Evolutionary conservation across 2,888 invertebrate species (phyloP), one percentile per base, ranked within the genome.

Genomic region (Noctua janthina): DNA sequence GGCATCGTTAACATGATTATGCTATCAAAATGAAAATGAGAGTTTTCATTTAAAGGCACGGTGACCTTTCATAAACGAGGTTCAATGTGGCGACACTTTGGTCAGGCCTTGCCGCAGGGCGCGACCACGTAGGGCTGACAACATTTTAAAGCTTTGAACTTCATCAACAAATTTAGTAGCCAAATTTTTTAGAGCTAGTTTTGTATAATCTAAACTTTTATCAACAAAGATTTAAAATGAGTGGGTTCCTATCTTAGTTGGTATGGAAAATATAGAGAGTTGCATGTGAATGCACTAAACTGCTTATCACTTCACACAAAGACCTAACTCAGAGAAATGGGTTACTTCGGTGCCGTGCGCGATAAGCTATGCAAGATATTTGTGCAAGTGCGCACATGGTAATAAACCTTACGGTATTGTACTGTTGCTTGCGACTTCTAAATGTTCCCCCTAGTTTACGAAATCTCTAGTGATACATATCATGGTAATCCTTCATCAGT

Each of bases 61-160:
- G 81, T 90, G 91, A 93, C 92, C 93, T 94, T 93, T 93, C 87
- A 88, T 87, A 89, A 92, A 90, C 89, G 88, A 88, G 90, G 87
- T 87, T 88, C 88, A 88, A 87, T 85, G 90, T 87, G 88, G 89
- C 89, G 86, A 90, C 84, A 91, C 91, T 92, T 93, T 92, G 91
- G 88, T 89, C 89, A 89, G 89, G 87, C 92, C 91, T 92, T 92
- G 92, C 92, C 91, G 89, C 89, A 86, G 91, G 91, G 90, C 88
- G 84, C 83, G 62, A 74, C 72, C 54, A 15, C 23, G 62, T 82
- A 89, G 89, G 89, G 89, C 68, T 90, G 82, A 13, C 74, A 70
- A 73, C 51, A 49, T 84, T 17, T 29, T n/a, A 29, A 84, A 74
- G 23, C 56, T 59, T 79, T 51, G 66, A 72, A 74, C 74, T 67